A percentile compares a stretch with the other conserved stretches of the same genome.
phyloP scores from a whole-genome alignment of 1,140 invertebrate genomes.

The Oryzaephilus surinamensis region DNA sequence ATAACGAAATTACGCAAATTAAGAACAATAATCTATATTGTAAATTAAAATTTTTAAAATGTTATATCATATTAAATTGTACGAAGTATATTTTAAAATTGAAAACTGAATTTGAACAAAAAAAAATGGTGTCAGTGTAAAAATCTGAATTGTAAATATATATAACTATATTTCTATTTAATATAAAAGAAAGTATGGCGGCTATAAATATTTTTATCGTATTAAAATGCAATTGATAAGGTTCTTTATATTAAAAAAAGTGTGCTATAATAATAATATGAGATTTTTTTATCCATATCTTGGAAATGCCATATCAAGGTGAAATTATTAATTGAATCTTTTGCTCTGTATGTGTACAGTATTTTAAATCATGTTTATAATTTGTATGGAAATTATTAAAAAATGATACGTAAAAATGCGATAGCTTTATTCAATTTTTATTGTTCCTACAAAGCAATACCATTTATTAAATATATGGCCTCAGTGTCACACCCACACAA shows the following conservation, averaged over 20 bases:
- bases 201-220: constrained; percentile 30
- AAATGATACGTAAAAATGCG: too few species aligned
- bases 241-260: constrained; percentile 20
- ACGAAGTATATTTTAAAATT: neutral
- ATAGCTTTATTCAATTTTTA: too few species aligned
- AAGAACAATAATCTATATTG: constrained; percentile 1
- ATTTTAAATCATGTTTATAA: constrained; percentile 59
- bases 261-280: constrained; percentile 29
- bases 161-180: constrained; percentile 31
- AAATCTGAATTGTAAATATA: constrained; percentile 21
- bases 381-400: constrained; percentile 55
- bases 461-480: constrained; percentile 64
- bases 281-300: constrained; percentile 42
- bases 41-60: too few species aligned
- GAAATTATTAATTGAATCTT: constrained; percentile 28
- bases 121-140: constrained; percentile 29
- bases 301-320: constrained; percentile 51
- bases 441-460: too few species aligned
- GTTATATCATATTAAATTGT: constrained; percentile 3
- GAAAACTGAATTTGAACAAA: constrained; percentile 22
- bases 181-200: constrained; percentile 29
- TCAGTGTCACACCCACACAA: constrained; percentile 76
- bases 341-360: constrained; percentile 55
- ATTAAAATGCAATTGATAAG: constrained; percentile 17
- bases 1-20: neutral